Evolutionary conservation across 2,888 invertebrate genomes (phyloP).

Genomic region (Caenorhabditis doughertyi): DNA sequence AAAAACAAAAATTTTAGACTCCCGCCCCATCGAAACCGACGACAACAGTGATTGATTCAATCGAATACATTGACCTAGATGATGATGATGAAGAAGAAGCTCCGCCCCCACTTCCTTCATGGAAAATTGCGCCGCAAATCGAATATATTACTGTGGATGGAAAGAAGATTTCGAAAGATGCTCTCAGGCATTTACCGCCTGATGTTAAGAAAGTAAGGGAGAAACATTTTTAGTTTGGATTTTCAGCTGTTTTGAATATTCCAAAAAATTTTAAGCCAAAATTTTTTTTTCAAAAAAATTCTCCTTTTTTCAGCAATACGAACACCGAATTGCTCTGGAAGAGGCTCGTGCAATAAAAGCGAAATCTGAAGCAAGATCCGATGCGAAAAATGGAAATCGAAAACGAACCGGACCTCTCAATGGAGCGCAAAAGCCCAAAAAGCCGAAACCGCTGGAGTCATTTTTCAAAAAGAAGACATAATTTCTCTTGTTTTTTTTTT

Average conservation of each 20-base stretch:
- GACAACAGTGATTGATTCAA: background rate
- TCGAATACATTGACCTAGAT: constrained; percentile 5
- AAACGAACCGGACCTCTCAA: constrained; percentile 14
- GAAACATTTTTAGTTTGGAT: too few species aligned
- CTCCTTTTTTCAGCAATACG: constrained; percentile 57
- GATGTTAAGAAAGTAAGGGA: constrained; percentile 34
- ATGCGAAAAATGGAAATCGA: background rate
- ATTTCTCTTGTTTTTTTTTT: background rate
- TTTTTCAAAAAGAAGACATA: constrained; percentile 50
- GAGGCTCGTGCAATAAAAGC: constrained; percentile 44
- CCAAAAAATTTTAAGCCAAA: background rate
- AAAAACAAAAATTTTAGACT: background rate
- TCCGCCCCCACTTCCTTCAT: constrained; percentile 9
- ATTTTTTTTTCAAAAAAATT: background rate
- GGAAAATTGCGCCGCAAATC: background rate
- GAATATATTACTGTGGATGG: constrained; percentile 44
- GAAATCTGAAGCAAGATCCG: background rate
- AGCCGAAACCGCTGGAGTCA: constrained; percentile 10
- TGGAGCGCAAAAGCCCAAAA: constrained; percentile 15
- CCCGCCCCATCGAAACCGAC: background rate
- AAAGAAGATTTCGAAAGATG: constrained; percentile 9
- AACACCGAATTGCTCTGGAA: constrained; percentile 58
- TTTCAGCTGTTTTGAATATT: too few species aligned
- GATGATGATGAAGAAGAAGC: constrained; percentile 20
- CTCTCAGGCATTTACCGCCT: background rate